Evolutionary conservation across 2,888 invertebrate species (phyloP).

Genomic region (Metellina segmentata): DNA sequence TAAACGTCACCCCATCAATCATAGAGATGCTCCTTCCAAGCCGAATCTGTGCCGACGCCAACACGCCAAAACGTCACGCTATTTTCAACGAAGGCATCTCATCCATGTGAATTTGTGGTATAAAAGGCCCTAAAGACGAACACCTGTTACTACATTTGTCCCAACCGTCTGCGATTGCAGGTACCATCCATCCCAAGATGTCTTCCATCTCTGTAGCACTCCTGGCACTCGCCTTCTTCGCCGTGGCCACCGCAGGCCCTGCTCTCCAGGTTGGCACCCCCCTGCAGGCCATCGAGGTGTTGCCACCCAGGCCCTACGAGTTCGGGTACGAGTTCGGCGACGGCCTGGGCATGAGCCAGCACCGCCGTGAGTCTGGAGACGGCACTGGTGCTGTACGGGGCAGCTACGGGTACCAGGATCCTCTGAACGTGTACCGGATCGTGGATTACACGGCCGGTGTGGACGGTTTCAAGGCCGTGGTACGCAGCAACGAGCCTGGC

Average conservation of each 20-base stretch:
- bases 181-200: slow-evolving; percentile 2
- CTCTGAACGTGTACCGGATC: slow-evolving; percentile 15
- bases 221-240: not conserved
- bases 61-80: too few species aligned
- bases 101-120: not conserved
- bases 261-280: not conserved
- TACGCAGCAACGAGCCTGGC: slow-evolving; percentile 44
- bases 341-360: slow-evolving; percentile 35
- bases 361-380: slow-evolving; percentile 6
- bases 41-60: too few species aligned
- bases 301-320: slow-evolving; percentile 26
- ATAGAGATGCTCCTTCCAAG: too few species aligned
- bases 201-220: slow-evolving; percentile 3
- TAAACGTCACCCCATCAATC: too few species aligned
- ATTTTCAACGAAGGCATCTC: too few species aligned
- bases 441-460: slow-evolving; percentile 46
- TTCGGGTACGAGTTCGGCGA: slow-evolving; percentile 28
- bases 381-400: not conserved
- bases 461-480: slow-evolving; percentile 33
- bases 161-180: not conserved
- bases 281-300: not conserved
- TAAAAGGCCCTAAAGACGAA: not conserved
- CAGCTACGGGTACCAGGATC: slow-evolving; percentile 34
- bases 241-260: not conserved
- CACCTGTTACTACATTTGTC: not conserved